A percentile compares a stretch with the other conserved stretches of the same genome.
phyloP scores from a whole-genome alignment of 2,797 vertebrate species.

The Catharus ustulatus region DNA sequence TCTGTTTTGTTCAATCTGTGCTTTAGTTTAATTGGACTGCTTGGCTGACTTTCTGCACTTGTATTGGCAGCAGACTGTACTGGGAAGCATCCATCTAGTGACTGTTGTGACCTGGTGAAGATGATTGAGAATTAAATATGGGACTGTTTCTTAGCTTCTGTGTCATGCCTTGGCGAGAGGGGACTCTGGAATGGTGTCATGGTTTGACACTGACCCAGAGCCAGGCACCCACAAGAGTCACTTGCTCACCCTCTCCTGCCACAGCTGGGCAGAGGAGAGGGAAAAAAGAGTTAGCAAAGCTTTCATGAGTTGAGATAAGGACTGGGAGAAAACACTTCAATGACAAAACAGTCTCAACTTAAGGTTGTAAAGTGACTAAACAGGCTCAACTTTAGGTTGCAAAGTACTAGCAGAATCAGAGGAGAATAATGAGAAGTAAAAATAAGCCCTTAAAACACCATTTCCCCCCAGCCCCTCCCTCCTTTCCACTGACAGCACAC shows the following conservation, averaged over 20 bases:
- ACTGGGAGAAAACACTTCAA: not conserved
- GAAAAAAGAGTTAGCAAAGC: not conserved
- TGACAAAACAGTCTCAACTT: not conserved
- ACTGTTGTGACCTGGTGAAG: not conserved
- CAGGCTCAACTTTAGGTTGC: not conserved
- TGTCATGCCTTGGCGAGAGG: not conserved
- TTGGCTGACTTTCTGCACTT: not conserved
- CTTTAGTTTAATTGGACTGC: not conserved
- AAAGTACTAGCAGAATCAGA: not conserved
- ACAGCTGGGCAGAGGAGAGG: not conserved
- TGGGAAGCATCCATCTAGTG: not conserved
- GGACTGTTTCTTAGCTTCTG: not conserved
- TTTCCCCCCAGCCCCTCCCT: not conserved
- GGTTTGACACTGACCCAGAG: not conserved
- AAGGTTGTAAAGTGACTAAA: not conserved
- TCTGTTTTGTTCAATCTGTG: not conserved
- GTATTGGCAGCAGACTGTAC: not conserved
- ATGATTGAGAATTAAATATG: not conserved
- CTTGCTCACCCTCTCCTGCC: not conserved
- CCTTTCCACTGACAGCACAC: fast-evolving
- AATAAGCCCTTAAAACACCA: not conserved
- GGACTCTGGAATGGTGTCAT: not conserved
- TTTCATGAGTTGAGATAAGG: not conserved
- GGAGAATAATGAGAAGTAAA: not conserved
- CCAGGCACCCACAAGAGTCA: not conserved